These are phyloP conservation scores for Pristis pectinata DNA, from an alignment of 2,797 vertebrate species.

Conservation along the genomic window DNA sequence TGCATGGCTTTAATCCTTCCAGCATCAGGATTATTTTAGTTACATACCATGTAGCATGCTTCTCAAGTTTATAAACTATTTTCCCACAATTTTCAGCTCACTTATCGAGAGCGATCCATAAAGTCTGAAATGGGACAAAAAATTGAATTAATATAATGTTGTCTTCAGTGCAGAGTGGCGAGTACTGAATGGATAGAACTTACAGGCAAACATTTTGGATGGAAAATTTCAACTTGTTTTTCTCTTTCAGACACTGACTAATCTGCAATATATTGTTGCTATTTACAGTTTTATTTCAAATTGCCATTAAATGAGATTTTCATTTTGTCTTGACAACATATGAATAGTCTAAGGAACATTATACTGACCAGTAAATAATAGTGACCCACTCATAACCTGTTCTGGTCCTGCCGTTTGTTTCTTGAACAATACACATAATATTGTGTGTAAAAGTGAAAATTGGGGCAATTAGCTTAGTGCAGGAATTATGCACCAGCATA, in stretches of 20 bases:
- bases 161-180: background rate
- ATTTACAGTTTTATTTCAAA: background rate
- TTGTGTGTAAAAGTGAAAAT: background rate
- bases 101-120: background rate
- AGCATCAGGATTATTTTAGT: background rate
- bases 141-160: background rate
- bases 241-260: background rate
- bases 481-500: no score
- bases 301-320: background rate
- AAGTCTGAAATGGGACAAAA: background rate
- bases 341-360: background rate
- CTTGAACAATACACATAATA: background rate
- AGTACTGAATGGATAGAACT: background rate
- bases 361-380: background rate
- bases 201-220: background rate
- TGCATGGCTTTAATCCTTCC: constrained; percentile 54
- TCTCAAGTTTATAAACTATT: background rate
- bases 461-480: background rate
- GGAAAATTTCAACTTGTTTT: background rate
- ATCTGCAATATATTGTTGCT: background rate
- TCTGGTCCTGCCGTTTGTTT: background rate
- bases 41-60: background rate
- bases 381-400: background rate
- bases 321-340: background rate
- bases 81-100: constrained; percentile 13